Evolutionary conservation across 1,140 invertebrate genomes (phyloP), one percentile per base, ranked within the genome.

Genomic region (Charaxes varanes): DNA sequence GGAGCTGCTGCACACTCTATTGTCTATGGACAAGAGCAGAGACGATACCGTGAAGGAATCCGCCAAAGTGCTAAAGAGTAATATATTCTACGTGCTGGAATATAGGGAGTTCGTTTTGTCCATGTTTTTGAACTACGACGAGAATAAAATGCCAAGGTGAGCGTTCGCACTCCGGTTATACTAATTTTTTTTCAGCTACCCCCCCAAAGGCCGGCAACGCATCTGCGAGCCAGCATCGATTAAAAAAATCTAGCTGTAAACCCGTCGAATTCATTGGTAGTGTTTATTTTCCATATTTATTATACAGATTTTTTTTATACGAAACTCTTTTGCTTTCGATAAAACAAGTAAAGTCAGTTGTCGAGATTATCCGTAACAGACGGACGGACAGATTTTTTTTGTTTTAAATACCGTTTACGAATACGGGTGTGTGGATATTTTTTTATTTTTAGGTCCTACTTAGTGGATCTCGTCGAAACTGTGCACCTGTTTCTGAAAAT

Each of bases 51-150:
- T 96, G n/a, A 86, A 87, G 41, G 90, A 92, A 15, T 91, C 93
- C 0, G 89, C 93, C 27, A 91, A 91, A 84, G 91, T 96, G 38
- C 91, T 98, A 48, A 95, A 97, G 81, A 93, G 92, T 69, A 94
- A 95, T 83, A 89, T 98, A 48, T 98, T 98, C 81, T 98, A 98
- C 78, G 91, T 97, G 6, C 86, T 94, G 41, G 97, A 99, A 79
- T 98, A 98, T 84, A 87, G 97, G 46, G 97, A 98, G 78, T 91
- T 97, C 54, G 89, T 97, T 62, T 77, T 97, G 15, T 87, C 88
- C 22, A 88, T 95, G 34, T 79, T 98, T 47, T 84, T 93, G 17
- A 90, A 89, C 51, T 98, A 91, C 84, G 91, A 97, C 74, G 91
- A 95, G 65, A 82, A 88, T 34, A 94, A 93, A 85, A 93, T 97